These are phyloP conservation scores for Plebejus anna DNA, from an alignment of 2,888 invertebrate genomes.

Conservation along the genomic window DNA sequence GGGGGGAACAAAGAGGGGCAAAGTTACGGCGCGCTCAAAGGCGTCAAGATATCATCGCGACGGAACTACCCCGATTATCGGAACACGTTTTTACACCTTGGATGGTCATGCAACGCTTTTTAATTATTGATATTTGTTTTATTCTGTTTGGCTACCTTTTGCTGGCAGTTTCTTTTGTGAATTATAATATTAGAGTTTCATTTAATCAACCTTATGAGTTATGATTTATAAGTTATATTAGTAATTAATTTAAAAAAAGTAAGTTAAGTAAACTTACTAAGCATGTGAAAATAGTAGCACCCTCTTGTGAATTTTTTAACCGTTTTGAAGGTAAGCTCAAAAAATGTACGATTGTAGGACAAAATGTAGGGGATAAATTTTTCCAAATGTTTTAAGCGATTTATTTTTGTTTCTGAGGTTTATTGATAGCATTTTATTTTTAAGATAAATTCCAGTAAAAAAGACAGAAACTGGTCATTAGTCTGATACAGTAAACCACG, in stretches of 20 bases:
- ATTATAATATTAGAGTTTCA: not conserved
- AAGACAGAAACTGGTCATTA: not conserved
- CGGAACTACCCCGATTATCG: constrained; percentile 47
- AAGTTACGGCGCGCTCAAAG: constrained; percentile 69
- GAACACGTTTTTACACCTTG: constrained; percentile 34
- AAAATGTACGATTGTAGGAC: not conserved
- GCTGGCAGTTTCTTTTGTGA: not conserved
- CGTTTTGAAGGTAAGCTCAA: not conserved
- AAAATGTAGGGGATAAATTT: too few species aligned
- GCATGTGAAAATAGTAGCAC: too few species aligned
- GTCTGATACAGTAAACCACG: not conserved
- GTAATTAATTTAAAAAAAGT: too few species aligned
- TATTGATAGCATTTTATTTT: too few species aligned
- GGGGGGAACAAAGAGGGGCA: constrained; percentile 36
- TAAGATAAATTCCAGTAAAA: too few species aligned
- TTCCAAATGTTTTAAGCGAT: too few species aligned
- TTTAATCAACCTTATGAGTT: not conserved
- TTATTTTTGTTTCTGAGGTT: too few species aligned
- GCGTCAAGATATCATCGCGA: constrained; percentile 63
- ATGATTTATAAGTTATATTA: too few species aligned
- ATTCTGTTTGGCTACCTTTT: constrained; percentile 35
- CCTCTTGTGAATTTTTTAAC: not conserved
- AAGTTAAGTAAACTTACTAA: too few species aligned
- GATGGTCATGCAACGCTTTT: constrained; percentile 16
- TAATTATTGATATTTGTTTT: constrained; percentile 8